These are phyloP conservation scores for Aphis craccivora DNA, from an alignment of 1,140 invertebrate genomes.

Conservation along the genomic window DNA sequence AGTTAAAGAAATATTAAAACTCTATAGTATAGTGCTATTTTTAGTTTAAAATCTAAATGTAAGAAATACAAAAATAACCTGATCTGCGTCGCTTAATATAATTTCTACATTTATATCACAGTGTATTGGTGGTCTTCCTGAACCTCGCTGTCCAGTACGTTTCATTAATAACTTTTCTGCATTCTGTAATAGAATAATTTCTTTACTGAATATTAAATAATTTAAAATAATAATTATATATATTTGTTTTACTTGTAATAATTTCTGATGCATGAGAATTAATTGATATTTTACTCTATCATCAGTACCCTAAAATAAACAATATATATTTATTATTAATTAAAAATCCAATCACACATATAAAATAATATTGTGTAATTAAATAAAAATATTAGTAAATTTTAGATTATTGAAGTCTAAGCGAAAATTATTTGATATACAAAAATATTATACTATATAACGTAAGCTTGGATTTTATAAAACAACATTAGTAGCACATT, in stretches of 20 bases:
- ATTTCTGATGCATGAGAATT: slow-evolving; percentile 46
- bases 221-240: neutral
- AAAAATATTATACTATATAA: neutral
- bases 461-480: no score
- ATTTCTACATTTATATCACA: slow-evolving; percentile 61
- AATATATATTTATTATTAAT: neutral
- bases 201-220: neutral
- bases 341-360: no score
- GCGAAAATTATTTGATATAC: neutral
- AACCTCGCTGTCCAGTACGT: slow-evolving; percentile 62
- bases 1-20: neutral
- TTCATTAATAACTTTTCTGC: slow-evolving; percentile 61
- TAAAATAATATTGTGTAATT: neutral
- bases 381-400: neutral
- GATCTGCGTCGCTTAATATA: slow-evolving; percentile 59
- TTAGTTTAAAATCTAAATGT: neutral
- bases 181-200: slow-evolving; percentile 42
- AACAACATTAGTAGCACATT: no score
- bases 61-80: slow-evolving; percentile 63
- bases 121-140: slow-evolving; percentile 61
- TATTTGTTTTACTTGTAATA: slow-evolving; percentile 38
- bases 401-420: neutral
- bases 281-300: slow-evolving; percentile 46
- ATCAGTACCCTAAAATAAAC: slow-evolving; percentile 61
- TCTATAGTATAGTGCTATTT: neutral